A percentile compares a stretch with the other conserved stretches of the same genome.
phyloP scores from a whole-genome alignment of 2,113 vertebrate genomes.

The Cebus imitator region DNA sequence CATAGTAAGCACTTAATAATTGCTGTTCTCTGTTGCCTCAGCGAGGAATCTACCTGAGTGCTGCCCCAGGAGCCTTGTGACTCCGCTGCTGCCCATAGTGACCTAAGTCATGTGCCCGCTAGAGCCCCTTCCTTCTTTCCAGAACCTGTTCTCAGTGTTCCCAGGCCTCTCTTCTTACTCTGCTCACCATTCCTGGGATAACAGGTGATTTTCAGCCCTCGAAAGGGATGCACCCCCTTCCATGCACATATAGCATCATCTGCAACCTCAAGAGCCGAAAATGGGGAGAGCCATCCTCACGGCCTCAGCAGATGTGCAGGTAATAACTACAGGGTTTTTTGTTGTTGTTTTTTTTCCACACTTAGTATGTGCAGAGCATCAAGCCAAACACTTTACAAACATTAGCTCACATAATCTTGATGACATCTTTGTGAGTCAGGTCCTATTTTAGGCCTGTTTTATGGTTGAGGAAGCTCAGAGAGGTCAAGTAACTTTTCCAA shows the following conservation, averaged over 20 bases:
- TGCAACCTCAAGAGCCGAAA: background rate
- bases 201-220: background rate
- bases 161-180: background rate
- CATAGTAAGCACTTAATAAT: background rate
- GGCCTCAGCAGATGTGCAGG: background rate
- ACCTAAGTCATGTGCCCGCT: background rate
- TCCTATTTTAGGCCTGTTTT: background rate
- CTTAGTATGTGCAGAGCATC: background rate
- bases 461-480: background rate
- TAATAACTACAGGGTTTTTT: background rate
- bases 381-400: background rate
- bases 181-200: background rate
- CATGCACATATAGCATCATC: fast-evolving
- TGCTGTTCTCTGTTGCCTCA: background rate
- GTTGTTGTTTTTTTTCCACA: background rate
- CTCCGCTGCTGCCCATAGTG: fast-evolving
- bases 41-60: background rate
- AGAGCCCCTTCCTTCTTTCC: background rate
- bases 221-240: background rate
- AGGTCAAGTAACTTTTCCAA: background rate
- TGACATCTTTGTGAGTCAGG: background rate
- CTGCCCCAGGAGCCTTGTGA: background rate
- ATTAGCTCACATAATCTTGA: background rate
- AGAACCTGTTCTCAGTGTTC: background rate
- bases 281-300: background rate